Percentiles rank a stretch among this genome's conserved stretches.
These are phyloP conservation scores for Cygnus olor DNA, from an alignment of 2,797 vertebrate genomes.

Conservation along the genomic window DNA sequence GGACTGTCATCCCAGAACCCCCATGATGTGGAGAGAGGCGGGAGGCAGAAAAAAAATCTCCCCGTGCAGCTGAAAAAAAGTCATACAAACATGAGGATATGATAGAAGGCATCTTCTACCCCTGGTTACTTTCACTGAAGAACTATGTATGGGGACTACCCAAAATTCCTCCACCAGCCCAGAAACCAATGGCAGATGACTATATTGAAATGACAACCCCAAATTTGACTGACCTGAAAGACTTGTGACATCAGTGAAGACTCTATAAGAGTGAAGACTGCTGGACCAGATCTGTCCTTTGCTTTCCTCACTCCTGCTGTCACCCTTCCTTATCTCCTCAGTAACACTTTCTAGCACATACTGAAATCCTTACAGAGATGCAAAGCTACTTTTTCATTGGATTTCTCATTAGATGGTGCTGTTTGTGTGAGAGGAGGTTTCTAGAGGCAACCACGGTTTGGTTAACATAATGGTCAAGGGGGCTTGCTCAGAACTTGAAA, in stretches of 20 bases:
- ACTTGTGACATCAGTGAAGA: background rate
- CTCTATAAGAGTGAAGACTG: background rate
- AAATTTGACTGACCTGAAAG: background rate
- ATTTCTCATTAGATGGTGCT: background rate
- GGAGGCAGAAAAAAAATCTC: background rate
- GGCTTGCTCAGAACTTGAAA: background rate
- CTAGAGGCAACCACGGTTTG: background rate
- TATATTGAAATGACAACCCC: background rate
- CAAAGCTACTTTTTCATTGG: background rate
- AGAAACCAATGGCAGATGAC: background rate
- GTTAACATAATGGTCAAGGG: background rate
- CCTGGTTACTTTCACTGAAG: background rate
- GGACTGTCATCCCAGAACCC: background rate
- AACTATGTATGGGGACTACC: accelerated
- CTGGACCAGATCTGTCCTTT: background rate
- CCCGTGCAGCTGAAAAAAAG: background rate
- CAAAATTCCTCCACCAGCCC: background rate
- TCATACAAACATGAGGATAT: accelerated
- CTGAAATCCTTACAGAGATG: background rate
- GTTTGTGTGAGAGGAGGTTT: background rate
- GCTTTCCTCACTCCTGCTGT: background rate
- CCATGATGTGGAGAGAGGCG: background rate
- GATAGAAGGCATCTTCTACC: background rate
- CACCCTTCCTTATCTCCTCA: background rate
- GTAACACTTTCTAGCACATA: background rate